Percentiles rank a stretch among this genome's conserved stretches.
phyloP scores from a whole-genome alignment of 2,797 vertebrate genomes.

The Decapterus maruadsi region DNA sequence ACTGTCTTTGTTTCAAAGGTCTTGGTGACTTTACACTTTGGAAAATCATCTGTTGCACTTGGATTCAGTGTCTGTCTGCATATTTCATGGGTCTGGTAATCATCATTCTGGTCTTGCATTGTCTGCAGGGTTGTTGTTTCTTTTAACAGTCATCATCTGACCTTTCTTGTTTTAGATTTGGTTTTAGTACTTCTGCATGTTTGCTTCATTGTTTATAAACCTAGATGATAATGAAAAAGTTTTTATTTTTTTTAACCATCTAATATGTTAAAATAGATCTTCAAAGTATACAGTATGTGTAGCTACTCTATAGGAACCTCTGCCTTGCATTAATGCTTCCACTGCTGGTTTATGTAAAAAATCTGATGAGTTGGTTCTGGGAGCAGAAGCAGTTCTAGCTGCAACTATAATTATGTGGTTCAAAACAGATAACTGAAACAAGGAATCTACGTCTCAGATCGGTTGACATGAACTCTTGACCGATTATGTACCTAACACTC shows the following conservation, averaged over 20 bases:
- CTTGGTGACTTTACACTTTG: conserved; percentile 15
- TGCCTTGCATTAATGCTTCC: conserved; percentile 40
- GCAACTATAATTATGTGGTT: conserved; percentile 34
- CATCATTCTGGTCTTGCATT: conserved; percentile 50
- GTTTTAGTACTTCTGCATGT: not conserved
- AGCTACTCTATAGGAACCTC: conserved; percentile 33
- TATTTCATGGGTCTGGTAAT: conserved; percentile 63
- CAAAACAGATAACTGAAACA: conserved; percentile 30
- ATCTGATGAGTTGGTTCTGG: conserved; percentile 17
- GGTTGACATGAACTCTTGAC: conserved; percentile 48
- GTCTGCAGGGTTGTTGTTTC: conserved; percentile 39
- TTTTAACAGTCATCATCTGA: conserved; percentile 4
- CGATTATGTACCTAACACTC: conserved; percentile 38
- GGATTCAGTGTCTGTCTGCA: conserved; percentile 51
- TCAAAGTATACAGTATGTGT: not conserved
- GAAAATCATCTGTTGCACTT: conserved; percentile 50
- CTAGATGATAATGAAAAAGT: not conserved
- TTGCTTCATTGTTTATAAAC: conserved; percentile 6
- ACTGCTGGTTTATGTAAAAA: conserved; percentile 17
- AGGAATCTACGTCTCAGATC: conserved; percentile 12
- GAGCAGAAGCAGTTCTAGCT: conserved; percentile 11
- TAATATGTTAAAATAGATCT: not conserved
- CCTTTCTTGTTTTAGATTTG: not conserved
- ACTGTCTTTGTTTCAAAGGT: conserved; percentile 14
- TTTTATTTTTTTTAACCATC: not conserved